Base-by-base conservation (phyloP, 2,113 vertebrate species). In the Tiliqua scincoides region DNA sequence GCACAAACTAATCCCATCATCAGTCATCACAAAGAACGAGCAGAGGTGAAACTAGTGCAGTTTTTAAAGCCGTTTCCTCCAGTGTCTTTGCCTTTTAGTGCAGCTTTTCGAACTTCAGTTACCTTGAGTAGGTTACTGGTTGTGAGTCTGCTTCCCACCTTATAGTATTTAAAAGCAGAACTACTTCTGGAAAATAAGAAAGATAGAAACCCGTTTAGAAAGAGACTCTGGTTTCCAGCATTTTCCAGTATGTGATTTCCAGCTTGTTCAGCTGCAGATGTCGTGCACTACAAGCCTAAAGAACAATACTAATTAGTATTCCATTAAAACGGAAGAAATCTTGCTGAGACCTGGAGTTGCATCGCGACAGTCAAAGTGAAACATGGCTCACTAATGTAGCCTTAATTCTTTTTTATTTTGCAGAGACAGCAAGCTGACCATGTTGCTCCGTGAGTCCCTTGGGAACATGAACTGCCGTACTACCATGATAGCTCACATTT, bases 381-480 rank as follows among this genome's bases (percentile, higher is more conserved):
- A 88, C 94, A 84, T 63, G 79, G 68, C 88, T 91, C 65, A 0
- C 95, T 96, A 94, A 96, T 95, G 95, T 92, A 93, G 90, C 89
- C 93, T 89, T 95, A 95, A 96, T 95, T 93, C 2, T 70, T 93
- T n/a, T 95, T 94, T 94, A 91, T 92, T 96, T 95, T 94, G 93
- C 96, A 99, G 99, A 95, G 99, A 99, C 89, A 99, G 99, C 97
- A 99, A 99, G 96, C 97, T 99, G 93, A 99, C 99, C 94, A 99
- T 99, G 99, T 96, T 99, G 95, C 98, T 99, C 88, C 97, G 99
- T 20, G 99, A 99, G 95, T 99, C 99, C 81, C 96, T 99, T 94
- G 99, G 99, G 94, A 99, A 99, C 88, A 97, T 99, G 97, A 99
- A 99, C 97, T 99, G 99, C 96, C 97, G 99, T 90, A 99, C 99